Evolutionary conservation across 1,140 invertebrate species (phyloP), one percentile per base, ranked within the genome.

Genomic region (Philotrypesis tridentata): DNA sequence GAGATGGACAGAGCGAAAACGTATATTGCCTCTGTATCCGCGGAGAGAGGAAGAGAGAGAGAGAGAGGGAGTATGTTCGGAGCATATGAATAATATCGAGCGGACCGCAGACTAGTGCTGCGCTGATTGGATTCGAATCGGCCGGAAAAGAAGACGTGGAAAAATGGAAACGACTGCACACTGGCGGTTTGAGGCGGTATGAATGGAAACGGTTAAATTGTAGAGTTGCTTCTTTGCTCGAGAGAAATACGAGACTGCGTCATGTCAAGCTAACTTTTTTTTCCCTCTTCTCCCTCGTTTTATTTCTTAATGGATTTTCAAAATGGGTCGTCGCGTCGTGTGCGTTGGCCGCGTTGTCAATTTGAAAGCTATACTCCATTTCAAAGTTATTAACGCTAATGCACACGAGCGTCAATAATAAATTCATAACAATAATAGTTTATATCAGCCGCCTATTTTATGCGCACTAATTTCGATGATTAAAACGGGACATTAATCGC

Each of bases 51-150:
- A 11, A n/a, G 48, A 17, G 17, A n/a, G 48, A n/a, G 48, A n/a
- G 48, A 55, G 48, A 55, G 48, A 55, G 48, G 2, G 82, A 83
- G 84, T 85, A 84, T 83, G 85, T 86, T 85, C 79, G 83, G 79
- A 67, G 82, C 85, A 85, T 88, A 88, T 86, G 89, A 88, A 89
- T 89, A 89, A 89, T 89, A 88, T 89, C 85, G 84, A 72, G 79
- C 79, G 75, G 76, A 82, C 85, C 85, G 84, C 76, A 79, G 40
- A 60, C 76, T 70, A 82, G 86, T 85, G 84, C 48, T 85, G 84
- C 87, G 82, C 80, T 89, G 89, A 89, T 89, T 89, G 88, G 88
- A 89, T 90, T 88, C 85, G 85, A 87, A 89, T 88, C 87, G 88
- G 83, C 85, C 85, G 77, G 60, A 85, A 79, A 82, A 76, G 78